Evolutionary conservation across 2,113 vertebrate genomes (phyloP).

Genomic region (Pagrus major): DNA sequence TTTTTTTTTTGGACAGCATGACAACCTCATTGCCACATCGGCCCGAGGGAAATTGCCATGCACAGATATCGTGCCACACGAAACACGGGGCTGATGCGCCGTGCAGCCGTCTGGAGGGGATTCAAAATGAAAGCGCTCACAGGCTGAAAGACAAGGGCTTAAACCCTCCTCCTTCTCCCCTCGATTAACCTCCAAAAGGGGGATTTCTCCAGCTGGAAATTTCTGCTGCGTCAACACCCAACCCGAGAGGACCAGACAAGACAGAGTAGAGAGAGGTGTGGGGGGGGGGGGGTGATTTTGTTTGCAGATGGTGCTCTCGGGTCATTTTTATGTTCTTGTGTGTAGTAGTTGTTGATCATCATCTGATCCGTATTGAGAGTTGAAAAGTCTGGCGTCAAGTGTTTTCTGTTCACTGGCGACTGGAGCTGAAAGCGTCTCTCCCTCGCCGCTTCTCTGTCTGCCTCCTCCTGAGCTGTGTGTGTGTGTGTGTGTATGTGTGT

Average conservation of each 20-base stretch:
- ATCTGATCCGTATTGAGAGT: conserved; percentile 64
- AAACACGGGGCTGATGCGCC: conserved; percentile 51
- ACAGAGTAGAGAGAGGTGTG: conserved; percentile 75
- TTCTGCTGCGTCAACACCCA: conserved; percentile 97
- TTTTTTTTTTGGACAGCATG: conserved; percentile 65
- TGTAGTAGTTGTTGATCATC: conserved; percentile 61
- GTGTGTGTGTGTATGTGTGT: conserved; percentile 64
- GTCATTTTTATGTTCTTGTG: conserved; percentile 35
- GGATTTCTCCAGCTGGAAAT: conserved; percentile 95
- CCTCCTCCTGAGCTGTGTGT: conserved; percentile 58
- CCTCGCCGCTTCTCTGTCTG: conserved; percentile 21
- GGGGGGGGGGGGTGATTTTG: conserved; percentile 78
- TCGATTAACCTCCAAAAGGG: conserved; percentile 89
- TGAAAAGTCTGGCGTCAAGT: conserved; percentile 73
- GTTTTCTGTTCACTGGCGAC: conserved; percentile 48
- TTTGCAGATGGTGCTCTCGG: conserved; percentile 60
- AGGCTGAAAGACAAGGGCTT: conserved; percentile 74
- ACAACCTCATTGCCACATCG: conserved; percentile 33
- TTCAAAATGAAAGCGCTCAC: conserved; percentile 77
- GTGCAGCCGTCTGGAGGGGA: conserved; percentile 64
- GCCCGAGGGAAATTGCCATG: conserved; percentile 8
- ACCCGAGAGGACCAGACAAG: conserved; percentile 85
- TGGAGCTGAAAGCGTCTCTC: conserved; percentile 54
- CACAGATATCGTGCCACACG: conserved; percentile 34
- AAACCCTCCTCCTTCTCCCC: conserved; percentile 77